These are phyloP conservation scores for Aphelenchoides fujianensis DNA, from an alignment of 1,140 invertebrate species.

Conservation along the genomic window DNA sequence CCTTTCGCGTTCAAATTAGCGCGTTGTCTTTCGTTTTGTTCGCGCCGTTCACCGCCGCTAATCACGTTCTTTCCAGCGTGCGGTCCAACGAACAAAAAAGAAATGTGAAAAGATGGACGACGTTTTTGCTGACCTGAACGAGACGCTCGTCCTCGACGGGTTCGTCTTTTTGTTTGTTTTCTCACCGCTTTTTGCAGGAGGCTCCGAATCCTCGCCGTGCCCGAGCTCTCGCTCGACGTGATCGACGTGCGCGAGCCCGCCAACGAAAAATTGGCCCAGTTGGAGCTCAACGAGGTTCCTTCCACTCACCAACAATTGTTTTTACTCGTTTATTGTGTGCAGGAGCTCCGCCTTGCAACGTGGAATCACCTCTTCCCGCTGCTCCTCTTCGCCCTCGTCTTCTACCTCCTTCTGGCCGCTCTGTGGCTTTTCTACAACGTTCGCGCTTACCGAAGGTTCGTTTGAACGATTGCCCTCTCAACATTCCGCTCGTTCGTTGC, in stretches of 20 bases:
- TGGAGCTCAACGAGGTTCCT: background rate
- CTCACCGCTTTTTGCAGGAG: constrained; percentile 17
- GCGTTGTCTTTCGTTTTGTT: background rate
- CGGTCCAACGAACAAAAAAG: background rate
- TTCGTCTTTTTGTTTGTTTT: background rate
- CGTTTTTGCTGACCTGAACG: background rate
- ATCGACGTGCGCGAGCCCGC: constrained; percentile 6
- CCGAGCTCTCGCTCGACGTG: background rate
- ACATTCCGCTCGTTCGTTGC: background rate
- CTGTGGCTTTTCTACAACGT: constrained; percentile 25
- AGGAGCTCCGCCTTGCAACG: constrained; percentile 13
- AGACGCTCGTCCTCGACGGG: background rate
- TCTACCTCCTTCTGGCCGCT: constrained; percentile 12
- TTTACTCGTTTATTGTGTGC: constrained; percentile 8
- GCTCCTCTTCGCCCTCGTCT: constrained; percentile 14
- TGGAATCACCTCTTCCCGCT: constrained; percentile 23
- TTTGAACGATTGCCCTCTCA: background rate
- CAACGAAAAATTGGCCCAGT: background rate
- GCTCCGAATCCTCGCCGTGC: background rate
- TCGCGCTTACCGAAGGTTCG: constrained; percentile 24
- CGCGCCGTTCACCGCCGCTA: background rate
- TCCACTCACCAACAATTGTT: background rate
- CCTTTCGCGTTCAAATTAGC: no score
- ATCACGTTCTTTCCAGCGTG: background rate
- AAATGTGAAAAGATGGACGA: background rate